Base-by-base conservation (phyloP, 2,113 vertebrate genomes). In the Lepus timidus region DNA sequence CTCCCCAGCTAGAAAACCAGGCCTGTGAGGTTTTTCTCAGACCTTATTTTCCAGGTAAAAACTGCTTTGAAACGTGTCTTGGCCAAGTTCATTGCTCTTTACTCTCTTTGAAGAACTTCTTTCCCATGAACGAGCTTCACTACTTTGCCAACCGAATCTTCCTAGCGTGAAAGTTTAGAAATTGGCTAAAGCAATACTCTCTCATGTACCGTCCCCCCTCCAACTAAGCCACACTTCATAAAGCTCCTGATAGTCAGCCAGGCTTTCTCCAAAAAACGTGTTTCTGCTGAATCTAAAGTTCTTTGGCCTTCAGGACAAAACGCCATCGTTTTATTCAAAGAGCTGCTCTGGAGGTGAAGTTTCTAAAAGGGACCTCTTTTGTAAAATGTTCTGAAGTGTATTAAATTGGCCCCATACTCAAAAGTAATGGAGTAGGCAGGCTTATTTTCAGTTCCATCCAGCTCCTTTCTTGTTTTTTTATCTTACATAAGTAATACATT, bases 151-250 rank as follows among this genome's bases (percentile, higher is more conserved):
- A 44, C 1, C 55, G 78, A 94, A 49, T 88, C 13, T 89, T 81
- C 19, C n/a, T 36, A 79, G 14, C 23, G 65, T 87, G 44, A 94
- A 90, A 82, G 82, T 87, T 92, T 70, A 90, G n/a, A 89, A 90
- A 84, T 0, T 64, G 49, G 9, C 31, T 36, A 90, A n/a, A 74
- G n/a, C 22, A 58, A 20, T 68, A 14, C 25, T 73, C 74, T 17
- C 44, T 79, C 19, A 39, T 65, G 44, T 58, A 25, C 33, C 52
- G 6, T 75, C 33, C 71, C 20, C 17, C 9, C 19, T 16, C 17
- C 29, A 11, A 7, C 12, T 31, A 68, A 16, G 13, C 19, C 62
- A 65, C 51, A 29, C 4, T 62, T 76, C 62, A 36, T 31, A n/a
- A 74, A 52, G 70, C n/a, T 80, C 58, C 49, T 79, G 58, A 62